Evolutionary conservation across 2,797 vertebrate species (phyloP).

Genomic region (Trichosurus vulpecula): DNA sequence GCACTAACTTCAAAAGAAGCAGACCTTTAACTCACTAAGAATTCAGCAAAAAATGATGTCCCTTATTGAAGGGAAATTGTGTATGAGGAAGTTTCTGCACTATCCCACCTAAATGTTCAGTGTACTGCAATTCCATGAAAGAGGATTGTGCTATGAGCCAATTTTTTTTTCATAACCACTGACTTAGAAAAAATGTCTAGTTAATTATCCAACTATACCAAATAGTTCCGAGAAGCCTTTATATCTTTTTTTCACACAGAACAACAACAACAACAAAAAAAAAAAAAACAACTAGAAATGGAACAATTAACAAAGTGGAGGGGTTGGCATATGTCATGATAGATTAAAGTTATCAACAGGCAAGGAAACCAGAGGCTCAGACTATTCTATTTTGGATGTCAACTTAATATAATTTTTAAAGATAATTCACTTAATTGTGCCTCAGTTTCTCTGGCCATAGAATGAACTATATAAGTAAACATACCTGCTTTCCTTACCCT

Average conservation of each 20-base stretch:
- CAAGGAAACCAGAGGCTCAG: not conserved
- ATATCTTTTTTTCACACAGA: not conserved
- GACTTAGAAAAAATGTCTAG: not conserved
- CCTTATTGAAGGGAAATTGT: not conserved
- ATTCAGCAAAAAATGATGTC: not conserved
- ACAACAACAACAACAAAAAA: no score
- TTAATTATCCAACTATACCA: not conserved
- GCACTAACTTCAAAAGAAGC: not conserved
- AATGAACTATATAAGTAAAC: not conserved
- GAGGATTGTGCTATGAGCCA: not conserved
- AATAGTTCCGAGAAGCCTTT: not conserved
- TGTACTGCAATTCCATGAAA: not conserved
- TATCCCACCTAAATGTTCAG: not conserved
- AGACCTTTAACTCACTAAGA: not conserved
- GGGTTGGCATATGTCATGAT: not conserved
- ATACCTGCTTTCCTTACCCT: not conserved
- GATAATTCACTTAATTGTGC: not conserved
- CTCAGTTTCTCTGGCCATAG: not conserved
- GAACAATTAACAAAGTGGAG: not conserved
- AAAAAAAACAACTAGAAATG: not conserved
- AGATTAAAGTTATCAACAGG: not conserved
- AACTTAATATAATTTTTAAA: not conserved
- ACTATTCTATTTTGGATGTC: not conserved
- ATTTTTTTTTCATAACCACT: not conserved
- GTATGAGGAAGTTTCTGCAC: not conserved